phyloP scores from a whole-genome alignment of 2,888 invertebrate genomes.

The Tricholauxania praeusta region DNA sequence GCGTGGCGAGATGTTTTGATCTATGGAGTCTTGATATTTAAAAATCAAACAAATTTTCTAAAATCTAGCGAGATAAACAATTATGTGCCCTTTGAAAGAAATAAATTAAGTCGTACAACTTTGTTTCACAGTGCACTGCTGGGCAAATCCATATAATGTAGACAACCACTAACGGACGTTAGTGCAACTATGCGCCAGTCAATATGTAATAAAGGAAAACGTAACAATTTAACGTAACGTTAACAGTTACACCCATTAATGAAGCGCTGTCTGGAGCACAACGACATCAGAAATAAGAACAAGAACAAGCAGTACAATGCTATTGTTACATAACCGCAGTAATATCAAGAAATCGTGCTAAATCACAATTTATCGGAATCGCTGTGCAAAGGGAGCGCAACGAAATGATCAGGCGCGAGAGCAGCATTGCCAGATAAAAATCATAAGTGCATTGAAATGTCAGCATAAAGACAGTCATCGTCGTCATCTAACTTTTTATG shows the following conservation, averaged over 20 bases:
- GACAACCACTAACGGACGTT: too few relatives aligned
- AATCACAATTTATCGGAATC: constrained; percentile 58
- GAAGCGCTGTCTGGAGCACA: background rate
- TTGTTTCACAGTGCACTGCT: too few relatives aligned
- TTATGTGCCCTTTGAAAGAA: too few relatives aligned
- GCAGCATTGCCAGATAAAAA: constrained; percentile 56
- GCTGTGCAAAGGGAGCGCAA: constrained; percentile 49
- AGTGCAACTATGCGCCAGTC: too few relatives aligned
- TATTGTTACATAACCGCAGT: constrained; percentile 1
- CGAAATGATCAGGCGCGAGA: background rate
- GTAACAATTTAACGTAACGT: constrained; percentile 15
- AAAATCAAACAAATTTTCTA: too few relatives aligned
- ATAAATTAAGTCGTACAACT: too few relatives aligned
- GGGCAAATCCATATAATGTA: too few relatives aligned
- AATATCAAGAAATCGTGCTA: constrained; percentile 36
- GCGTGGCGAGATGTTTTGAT: too few relatives aligned
- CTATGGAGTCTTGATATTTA: too few relatives aligned
- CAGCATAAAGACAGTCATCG: constrained; percentile 50
- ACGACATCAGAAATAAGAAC: background rate
- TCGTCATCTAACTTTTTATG: background rate
- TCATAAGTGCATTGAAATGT: constrained; percentile 66
- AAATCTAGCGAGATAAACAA: too few relatives aligned
- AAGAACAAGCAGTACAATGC: constrained; percentile 45
- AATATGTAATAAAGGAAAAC: too few relatives aligned
- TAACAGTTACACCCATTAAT: constrained; percentile 30